Evolutionary conservation across 2,113 vertebrate species (phyloP).

Genomic region (Clarias batrachus): DNA sequence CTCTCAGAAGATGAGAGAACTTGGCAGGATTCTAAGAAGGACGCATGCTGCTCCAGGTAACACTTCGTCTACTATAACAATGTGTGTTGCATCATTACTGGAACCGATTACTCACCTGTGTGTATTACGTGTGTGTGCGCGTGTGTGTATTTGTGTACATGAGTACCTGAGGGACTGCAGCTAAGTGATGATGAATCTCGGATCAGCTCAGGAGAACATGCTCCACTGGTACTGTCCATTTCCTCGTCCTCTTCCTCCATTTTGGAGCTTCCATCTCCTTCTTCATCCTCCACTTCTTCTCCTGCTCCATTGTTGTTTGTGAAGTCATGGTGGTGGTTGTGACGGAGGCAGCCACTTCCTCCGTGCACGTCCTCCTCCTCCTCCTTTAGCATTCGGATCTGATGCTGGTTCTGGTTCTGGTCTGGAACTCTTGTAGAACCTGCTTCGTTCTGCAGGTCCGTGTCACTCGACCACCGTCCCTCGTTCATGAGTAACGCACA

Average conservation of each 20-base stretch:
- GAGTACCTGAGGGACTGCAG: slow-evolving; percentile 63
- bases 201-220: slow-evolving; percentile 65
- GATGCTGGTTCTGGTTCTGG: slow-evolving; percentile 55
- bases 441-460: slow-evolving; percentile 60
- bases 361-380: slow-evolving; percentile 44
- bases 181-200: slow-evolving; percentile 71
- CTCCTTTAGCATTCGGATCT: slow-evolving; percentile 39
- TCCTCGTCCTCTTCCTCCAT: slow-evolving; percentile 62
- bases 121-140: slow-evolving; percentile 4
- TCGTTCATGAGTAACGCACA: slow-evolving; percentile 50
- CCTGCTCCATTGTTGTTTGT: slow-evolving; percentile 54
- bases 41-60: background rate
- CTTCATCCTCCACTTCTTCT: slow-evolving; percentile 38
- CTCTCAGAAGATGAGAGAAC: background rate
- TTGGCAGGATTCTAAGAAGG: background rate
- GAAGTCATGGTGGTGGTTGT: slow-evolving; percentile 36
- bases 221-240: slow-evolving; percentile 57
- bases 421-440: slow-evolving; percentile 39
- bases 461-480: slow-evolving; percentile 61
- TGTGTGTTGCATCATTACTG: background rate
- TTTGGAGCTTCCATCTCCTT: slow-evolving; percentile 30
- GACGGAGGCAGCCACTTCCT: slow-evolving; percentile 26
- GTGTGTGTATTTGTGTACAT: slow-evolving; percentile 24
- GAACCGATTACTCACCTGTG: background rate
- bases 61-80: background rate